A percentile compares a stretch with the other conserved stretches of the same genome.
Conservation (phyloP, 2,797 vertebrate species). For the Gymnocypris eckloni region DNA sequence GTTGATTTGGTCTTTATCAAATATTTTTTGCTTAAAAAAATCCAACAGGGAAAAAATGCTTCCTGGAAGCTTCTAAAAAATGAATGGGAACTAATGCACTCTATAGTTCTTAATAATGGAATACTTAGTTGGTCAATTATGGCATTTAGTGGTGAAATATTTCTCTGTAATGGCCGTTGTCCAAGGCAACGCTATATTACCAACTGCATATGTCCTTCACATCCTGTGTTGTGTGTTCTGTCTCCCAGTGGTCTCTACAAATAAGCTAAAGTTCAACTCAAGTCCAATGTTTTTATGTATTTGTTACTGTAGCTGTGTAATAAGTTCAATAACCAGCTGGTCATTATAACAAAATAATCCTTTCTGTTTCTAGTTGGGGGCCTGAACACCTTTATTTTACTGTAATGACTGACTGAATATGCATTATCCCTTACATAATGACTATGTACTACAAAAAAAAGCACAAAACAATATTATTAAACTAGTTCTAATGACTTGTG, state of each 20-base stretch:
- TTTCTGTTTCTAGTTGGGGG: background rate
- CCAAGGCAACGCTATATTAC: background rate
- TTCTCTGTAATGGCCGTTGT: background rate
- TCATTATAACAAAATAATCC: background rate
- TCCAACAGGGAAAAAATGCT: background rate
- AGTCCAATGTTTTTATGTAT: background rate
- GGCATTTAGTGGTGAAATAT: background rate
- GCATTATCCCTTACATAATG: background rate
- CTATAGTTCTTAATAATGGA: background rate
- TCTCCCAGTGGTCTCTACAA: background rate
- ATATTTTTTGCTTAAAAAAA: background rate
- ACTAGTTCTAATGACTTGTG: background rate
- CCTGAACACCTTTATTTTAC: background rate
- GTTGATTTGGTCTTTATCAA: background rate
- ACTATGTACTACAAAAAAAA: background rate
- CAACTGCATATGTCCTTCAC: background rate
- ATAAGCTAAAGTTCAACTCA: background rate
- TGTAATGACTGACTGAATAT: background rate
- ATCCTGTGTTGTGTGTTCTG: background rate
- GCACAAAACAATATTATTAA: background rate
- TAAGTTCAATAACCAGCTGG: background rate
- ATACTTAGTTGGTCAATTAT: background rate
- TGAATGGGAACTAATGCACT: background rate
- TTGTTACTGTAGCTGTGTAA: background rate
- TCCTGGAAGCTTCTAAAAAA: background rate